Evolutionary conservation across 2,113 vertebrate genomes (phyloP).

Genomic region (Oxyruncus cristatus): DNA sequence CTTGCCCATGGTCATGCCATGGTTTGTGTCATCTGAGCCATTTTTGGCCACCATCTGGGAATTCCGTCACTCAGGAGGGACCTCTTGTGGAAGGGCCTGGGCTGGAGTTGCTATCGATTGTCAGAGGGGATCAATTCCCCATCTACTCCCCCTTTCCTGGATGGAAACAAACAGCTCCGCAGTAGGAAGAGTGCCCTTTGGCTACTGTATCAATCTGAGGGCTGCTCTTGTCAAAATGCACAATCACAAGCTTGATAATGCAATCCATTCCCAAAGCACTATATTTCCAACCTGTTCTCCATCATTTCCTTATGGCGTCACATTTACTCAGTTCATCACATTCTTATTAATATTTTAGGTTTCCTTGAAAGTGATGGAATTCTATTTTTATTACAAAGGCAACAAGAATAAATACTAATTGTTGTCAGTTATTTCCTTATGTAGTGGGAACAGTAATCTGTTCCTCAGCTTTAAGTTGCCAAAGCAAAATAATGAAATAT

Average conservation of each 20-base stretch:
- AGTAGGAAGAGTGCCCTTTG: slow-evolving; percentile 68
- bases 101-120: slow-evolving; percentile 18
- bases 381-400: slow-evolving; percentile 73
- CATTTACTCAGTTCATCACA: slow-evolving; percentile 67
- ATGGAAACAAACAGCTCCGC: slow-evolving; percentile 51
- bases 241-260: slow-evolving; percentile 66
- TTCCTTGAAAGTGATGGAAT: slow-evolving; percentile 71
- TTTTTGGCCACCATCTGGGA: neutral
- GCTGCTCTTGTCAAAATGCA: slow-evolving; percentile 69
- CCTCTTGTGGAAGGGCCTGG: slow-evolving; percentile 16
- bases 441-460: slow-evolving; percentile 67
- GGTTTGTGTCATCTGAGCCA: fast-evolving
- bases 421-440: slow-evolving; percentile 68
- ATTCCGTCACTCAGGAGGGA: slow-evolving; percentile 20
- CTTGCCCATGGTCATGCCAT: fast-evolving
- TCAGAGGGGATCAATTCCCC: slow-evolving; percentile 22
- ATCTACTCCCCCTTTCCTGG: neutral
- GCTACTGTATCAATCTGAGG: slow-evolving; percentile 65
- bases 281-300: slow-evolving; percentile 69
- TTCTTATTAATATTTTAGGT: slow-evolving; percentile 70
- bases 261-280: slow-evolving; percentile 67
- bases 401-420: slow-evolving; percentile 71
- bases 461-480: slow-evolving; percentile 57
- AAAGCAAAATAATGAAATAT: slow-evolving; percentile 69
- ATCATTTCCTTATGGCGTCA: slow-evolving; percentile 70